These are phyloP conservation scores for Ammodramus savannarum DNA, from an alignment of 2,113 vertebrate species.

Conservation along the genomic window DNA sequence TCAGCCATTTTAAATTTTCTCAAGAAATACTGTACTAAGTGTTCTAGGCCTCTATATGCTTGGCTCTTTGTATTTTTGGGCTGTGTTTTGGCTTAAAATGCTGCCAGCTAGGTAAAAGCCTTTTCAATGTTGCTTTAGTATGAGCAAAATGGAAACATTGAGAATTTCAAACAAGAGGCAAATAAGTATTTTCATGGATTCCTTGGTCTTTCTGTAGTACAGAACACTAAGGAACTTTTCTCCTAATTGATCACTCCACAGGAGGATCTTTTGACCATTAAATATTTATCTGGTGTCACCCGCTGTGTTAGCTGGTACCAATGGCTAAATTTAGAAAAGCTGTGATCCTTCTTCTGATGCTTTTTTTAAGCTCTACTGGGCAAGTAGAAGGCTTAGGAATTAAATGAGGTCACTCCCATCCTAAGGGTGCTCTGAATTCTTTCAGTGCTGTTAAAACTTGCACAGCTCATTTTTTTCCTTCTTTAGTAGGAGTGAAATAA, in stretches of 20 bases:
- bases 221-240: not conserved
- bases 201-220: not conserved
- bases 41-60: not conserved
- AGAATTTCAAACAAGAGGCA: not conserved
- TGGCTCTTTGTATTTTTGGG: not conserved
- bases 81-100: not conserved
- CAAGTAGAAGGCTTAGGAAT: conserved; percentile 44
- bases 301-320: not conserved
- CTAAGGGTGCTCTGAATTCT: conserved; percentile 29
- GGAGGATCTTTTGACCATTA: not conserved
- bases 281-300: conserved; percentile 30
- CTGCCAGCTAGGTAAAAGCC: not conserved
- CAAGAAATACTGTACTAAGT: not conserved
- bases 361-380: conserved; percentile 31
- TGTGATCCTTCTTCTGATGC: conserved; percentile 39
- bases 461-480: not conserved
- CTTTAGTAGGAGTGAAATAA: not conserved
- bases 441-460: conserved; percentile 5
- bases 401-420: conserved; percentile 49
- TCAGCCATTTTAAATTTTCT: not conserved
- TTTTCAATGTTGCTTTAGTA: not conserved
- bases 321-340: conserved; percentile 53
- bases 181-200: not conserved
- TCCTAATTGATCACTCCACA: not conserved
- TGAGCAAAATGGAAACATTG: not conserved